phyloP scores from a whole-genome alignment of 2,888 invertebrate genomes.

The Mythimna ferrago region DNA sequence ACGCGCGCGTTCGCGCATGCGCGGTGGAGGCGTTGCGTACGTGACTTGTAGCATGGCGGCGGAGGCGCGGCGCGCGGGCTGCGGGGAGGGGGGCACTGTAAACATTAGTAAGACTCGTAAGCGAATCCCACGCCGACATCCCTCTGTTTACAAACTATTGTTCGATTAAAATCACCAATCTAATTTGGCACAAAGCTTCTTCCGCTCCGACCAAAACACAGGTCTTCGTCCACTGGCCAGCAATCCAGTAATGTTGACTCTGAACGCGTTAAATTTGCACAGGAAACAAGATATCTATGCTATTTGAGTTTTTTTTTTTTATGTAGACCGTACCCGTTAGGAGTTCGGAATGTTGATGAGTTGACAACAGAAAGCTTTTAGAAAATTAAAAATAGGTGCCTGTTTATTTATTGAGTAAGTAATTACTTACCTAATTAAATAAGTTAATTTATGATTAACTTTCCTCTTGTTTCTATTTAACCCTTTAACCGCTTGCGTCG shows the following conservation, averaged over 20 bases:
- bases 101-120: slow-evolving; percentile 76
- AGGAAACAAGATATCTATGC: slow-evolving; percentile 24
- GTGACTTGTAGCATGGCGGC: slow-evolving; percentile 87
- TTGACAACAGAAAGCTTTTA: slow-evolving; percentile 37
- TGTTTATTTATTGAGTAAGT: no score
- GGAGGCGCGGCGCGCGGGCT: slow-evolving; percentile 69
- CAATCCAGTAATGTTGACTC: slow-evolving; percentile 48
- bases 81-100: slow-evolving; percentile 71
- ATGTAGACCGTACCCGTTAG: no score
- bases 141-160: slow-evolving; percentile 79
- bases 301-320: slow-evolving; percentile 34
- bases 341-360: slow-evolving; percentile 30
- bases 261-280: slow-evolving; percentile 56
- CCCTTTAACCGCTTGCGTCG: no score
- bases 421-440: no score
- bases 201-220: slow-evolving; percentile 10
- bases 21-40: slow-evolving; percentile 82
- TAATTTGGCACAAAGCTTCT: slow-evolving; percentile 49
- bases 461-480: no score
- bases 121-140: slow-evolving; percentile 77
- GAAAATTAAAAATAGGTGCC: slow-evolving; percentile 4
- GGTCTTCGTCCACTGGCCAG: slow-evolving; percentile 30
- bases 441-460: no score
- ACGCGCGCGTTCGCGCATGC: slow-evolving; percentile 80
- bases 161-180: slow-evolving; percentile 61